Conservation (phyloP, 2,113 vertebrate genomes). For the Elanoides forficatus region DNA sequence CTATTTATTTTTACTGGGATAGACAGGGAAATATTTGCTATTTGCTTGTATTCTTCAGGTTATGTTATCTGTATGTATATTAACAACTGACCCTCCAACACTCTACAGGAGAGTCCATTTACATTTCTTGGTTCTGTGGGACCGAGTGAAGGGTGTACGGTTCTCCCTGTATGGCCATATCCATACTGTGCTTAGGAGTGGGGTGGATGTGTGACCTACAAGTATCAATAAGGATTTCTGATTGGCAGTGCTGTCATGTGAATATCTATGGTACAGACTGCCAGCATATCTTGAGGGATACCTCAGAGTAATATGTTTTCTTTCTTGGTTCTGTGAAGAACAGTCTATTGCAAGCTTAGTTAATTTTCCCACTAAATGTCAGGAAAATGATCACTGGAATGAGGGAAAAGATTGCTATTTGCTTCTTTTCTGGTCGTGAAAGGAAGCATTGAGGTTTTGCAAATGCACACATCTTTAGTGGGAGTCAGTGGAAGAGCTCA, state of each 20-base stretch:
- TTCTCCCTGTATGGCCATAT: neutral
- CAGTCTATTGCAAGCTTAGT: neutral
- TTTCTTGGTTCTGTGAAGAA: neutral
- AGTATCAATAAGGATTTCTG: accelerated
- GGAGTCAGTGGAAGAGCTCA: neutral
- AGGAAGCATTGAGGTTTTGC: neutral
- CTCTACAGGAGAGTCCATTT: neutral
- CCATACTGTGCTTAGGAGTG: accelerated
- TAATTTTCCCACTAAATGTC: neutral
- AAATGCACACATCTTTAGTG: neutral
- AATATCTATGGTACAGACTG: neutral
- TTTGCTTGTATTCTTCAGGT: neutral
- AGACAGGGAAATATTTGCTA: neutral
- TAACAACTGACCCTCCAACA: neutral
- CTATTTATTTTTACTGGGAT: neutral
- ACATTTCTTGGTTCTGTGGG: neutral
- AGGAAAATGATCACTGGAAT: neutral
- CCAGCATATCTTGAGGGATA: neutral
- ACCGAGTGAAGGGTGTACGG: accelerated
- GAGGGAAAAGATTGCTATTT: neutral
- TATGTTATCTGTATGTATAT: neutral
- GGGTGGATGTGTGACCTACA: neutral
- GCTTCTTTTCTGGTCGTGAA: neutral
- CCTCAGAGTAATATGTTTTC: neutral
- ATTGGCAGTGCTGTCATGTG: accelerated